Percentiles rank a stretch among this genome's conserved stretches.
phyloP scores from a whole-genome alignment of 2,797 vertebrate species.

The Muscicapa comitata region DNA sequence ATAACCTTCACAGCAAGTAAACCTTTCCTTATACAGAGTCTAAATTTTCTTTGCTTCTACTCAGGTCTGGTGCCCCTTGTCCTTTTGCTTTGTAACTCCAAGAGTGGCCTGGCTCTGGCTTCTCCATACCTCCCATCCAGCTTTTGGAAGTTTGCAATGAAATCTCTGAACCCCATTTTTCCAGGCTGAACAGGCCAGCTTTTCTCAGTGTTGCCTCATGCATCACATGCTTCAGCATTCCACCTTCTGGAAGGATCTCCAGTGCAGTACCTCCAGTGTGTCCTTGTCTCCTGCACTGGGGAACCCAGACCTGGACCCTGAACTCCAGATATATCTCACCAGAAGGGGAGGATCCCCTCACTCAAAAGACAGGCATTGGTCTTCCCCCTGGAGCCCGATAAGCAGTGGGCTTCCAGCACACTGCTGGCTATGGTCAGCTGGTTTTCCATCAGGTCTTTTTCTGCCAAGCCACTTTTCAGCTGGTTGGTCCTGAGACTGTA shows the following conservation, averaged over 20 bases:
- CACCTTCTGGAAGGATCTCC: background rate
- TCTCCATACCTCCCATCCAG: background rate
- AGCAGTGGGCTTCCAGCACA: background rate
- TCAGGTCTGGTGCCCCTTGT: background rate
- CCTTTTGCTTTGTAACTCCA: background rate
- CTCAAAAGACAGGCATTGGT: background rate
- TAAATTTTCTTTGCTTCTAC: background rate
- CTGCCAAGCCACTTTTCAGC: background rate
- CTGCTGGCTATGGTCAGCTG: background rate
- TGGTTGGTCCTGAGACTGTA: background rate
- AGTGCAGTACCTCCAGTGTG: background rate
- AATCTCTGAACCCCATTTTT: background rate
- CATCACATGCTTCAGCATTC: background rate
- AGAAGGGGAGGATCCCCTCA: background rate
- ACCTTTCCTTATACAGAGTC: background rate
- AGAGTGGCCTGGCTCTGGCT: background rate
- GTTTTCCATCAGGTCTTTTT: background rate
- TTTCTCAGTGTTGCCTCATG: background rate
- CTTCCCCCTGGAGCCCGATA: background rate
- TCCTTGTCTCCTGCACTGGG: background rate
- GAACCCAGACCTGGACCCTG: background rate
- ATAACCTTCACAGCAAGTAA: background rate
- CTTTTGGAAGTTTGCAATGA: background rate
- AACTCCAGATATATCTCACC: background rate
- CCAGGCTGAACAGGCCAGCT: background rate